Conservation (phyloP, 2,797 vertebrate species). For the Sandelia bainsii region DNA sequence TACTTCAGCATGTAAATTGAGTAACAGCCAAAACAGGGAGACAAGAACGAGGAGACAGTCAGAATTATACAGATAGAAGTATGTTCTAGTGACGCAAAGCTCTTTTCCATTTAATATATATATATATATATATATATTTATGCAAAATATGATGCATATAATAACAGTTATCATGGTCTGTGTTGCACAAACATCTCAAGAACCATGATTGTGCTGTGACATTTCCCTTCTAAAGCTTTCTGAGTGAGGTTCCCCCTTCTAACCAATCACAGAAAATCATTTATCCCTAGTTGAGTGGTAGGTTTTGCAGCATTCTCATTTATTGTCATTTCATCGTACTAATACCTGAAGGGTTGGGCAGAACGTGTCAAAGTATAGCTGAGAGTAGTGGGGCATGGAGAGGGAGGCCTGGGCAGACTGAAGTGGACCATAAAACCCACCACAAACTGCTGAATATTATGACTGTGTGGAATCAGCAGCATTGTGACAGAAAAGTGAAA, state of each 20-base stretch:
- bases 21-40: slow-evolving; percentile 15
- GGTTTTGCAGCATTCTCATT: no score
- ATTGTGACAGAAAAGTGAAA: not conserved
- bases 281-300: no score
- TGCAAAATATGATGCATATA: not conserved
- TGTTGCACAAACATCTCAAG: not conserved
- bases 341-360: no score
- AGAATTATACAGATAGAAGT: slow-evolving; percentile 26
- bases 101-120: not conserved
- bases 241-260: not conserved
- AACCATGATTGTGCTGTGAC: not conserved
- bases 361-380: no score
- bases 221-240: not conserved
- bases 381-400: no score
- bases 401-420: no score
- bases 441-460: not conserved
- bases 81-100: slow-evolving; percentile 10
- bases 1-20: slow-evolving; percentile 8
- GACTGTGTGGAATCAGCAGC: not conserved
- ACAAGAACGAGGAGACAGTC: slow-evolving; percentile 15
- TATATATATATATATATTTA: no score
- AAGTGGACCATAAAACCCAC: no score
- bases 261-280: no score
- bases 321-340: no score
- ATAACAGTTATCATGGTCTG: not conserved